Conservation (phyloP, 2,888 invertebrate species). For the Macrophya annulata region DNA sequence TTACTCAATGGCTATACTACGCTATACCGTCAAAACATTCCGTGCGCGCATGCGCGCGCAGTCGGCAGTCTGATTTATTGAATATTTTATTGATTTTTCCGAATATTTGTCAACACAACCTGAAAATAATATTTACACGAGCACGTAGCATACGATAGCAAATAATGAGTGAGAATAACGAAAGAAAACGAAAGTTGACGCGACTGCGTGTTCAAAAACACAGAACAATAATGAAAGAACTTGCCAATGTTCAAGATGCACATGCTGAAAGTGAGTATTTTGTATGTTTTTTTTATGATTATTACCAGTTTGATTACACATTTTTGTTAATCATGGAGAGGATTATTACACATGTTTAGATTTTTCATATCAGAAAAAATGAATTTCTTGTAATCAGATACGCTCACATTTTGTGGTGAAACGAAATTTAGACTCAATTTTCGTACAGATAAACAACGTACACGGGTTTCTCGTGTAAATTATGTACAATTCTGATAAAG, state of each 20-base stretch:
- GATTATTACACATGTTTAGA: not conserved
- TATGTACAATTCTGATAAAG: no score
- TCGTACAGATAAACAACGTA: no score
- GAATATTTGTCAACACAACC: not conserved
- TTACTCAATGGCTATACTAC: no score
- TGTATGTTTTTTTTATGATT: not conserved
- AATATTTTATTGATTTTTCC: not conserved
- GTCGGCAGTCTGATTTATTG: not conserved
- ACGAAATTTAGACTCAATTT: no score
- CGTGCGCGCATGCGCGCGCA: not conserved
- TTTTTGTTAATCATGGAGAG: not conserved
- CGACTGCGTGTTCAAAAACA: conserved; percentile 25
- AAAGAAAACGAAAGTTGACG: conserved; percentile 26
- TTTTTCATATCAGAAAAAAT: not conserved
- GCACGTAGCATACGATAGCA: not conserved
- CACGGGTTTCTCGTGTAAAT: no score
- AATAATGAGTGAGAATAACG: conserved; percentile 24
- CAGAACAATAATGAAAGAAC: conserved; percentile 19
- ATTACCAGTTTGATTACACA: not conserved
- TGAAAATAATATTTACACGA: conserved; percentile 14
- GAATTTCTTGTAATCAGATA: no score
- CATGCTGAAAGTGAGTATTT: not conserved
- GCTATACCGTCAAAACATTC: not conserved
- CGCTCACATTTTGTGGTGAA: no score
- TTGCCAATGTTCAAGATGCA: not conserved